Base-by-base conservation (phyloP, 1,140 invertebrate genomes). In the Diorhabda elongata region DNA sequence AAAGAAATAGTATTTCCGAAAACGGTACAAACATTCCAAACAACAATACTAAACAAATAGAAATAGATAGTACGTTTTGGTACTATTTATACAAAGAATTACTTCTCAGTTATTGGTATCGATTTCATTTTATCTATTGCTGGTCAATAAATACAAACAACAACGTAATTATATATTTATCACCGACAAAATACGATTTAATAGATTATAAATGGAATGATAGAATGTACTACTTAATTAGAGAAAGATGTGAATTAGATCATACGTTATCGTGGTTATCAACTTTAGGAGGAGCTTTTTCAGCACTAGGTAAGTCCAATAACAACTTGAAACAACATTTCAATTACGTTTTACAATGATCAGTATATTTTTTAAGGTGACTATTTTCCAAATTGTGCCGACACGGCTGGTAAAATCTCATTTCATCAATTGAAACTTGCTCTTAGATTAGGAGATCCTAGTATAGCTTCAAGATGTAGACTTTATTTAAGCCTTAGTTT, bases 221-320 rank as follows among this genome's bases (percentile, higher is more conserved):
- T 9, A 41, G 71, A 41, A 58, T 78, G 9, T 68, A 58, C 65
- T 44, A 63, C 65, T 83, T 85, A 74, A 82, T 82, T 42, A 82
- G 83, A 82, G 89, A 92, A 82, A 84, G 85, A 72, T 84, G 89
- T 72, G 90, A 95, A 82, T 83, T 95, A 71, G 92, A 95, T 78
- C 87, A 93, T 84, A 85, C 91, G 5, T 91, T 97, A 86, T 94
- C 94, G 3, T 97, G 95, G 94, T 83, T 98, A 3, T 98, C 95
- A n/a, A 98, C 96, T 2, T 84, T 98, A 8, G 96, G 96, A 61
- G 96, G 96, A 58, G 96, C 93, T 4, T 98, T 93, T 83, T 98
- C 96, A 41, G 91, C 95, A 5, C 84, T 98, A 61, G 96, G 64
- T 66, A 5, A 58, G 63, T 9, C 11, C 9, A 5, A 44, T 11